phyloP scores from a whole-genome alignment of 2,888 invertebrate species.

The Agrenia bidenticulata region DNA sequence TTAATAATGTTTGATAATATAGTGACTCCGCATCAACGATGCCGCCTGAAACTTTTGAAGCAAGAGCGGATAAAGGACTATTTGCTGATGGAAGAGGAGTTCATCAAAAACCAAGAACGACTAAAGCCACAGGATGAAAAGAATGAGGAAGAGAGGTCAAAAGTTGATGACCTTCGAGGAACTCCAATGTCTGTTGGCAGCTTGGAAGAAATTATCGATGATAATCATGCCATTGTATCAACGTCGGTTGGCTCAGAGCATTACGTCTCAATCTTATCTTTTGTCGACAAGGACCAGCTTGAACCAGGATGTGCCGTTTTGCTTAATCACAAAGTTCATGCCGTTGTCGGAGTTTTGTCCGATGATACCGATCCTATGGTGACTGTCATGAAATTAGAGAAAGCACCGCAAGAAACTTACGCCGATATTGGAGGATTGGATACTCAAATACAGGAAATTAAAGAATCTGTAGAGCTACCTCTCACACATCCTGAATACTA shows the following conservation, averaged over 20 bases:
- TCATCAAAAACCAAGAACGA: conserved; percentile 96
- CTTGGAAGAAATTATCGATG: conserved; percentile 98
- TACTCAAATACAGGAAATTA: conserved; percentile 96
- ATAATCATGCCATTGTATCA: conserved; percentile 99
- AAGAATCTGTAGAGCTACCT: conserved; percentile 97
- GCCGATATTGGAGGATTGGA: conserved; percentile 93
- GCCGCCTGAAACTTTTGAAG: conserved; percentile 90
- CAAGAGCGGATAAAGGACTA: conserved; percentile 98
- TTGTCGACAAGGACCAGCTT: conserved; percentile 98
- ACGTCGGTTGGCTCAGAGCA: conserved; percentile 99
- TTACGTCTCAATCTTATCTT: conserved; percentile 97
- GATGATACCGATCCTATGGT: conserved; percentile 99
- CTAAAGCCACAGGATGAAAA: conserved; percentile 99
- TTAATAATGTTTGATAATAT: conserved; percentile 29
- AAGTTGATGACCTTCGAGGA: conserved; percentile 86
- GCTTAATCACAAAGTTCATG: conserved; percentile 98
- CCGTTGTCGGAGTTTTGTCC: conserved; percentile 97
- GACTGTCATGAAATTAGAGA: conserved; percentile 99
- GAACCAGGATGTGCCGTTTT: conserved; percentile 99
- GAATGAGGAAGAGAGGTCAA: conserved; percentile 68
- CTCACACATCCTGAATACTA: conserved; percentile 99
- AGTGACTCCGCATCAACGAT: conserved; percentile 97
- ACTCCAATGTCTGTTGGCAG: conserved; percentile 99
- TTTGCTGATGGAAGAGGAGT: conserved; percentile 98
- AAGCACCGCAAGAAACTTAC: conserved; percentile 99